Percentiles rank a stretch among this genome's conserved stretches.
Evolutionary conservation across 1,140 invertebrate species (phyloP).

Genomic region (Brachionus sp.): DNA sequence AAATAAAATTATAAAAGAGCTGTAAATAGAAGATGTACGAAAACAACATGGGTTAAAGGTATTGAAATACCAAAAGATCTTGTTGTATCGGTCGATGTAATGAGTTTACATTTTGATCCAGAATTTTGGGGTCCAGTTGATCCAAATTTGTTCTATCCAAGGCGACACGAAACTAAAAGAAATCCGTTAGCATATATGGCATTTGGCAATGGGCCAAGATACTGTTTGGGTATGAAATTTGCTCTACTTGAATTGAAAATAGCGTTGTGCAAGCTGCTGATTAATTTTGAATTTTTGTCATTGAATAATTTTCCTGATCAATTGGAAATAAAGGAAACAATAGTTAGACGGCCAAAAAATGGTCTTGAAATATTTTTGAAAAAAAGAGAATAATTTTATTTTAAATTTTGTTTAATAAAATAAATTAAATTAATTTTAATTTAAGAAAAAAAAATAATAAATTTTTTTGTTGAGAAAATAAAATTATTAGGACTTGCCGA

Average conservation of each 20-base stretch:
- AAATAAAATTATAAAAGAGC: conserved; percentile 49
- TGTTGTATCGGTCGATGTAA: conserved; percentile 54
- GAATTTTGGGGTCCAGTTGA: conserved; percentile 53
- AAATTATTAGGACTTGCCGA: not conserved
- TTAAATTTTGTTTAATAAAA: not conserved
- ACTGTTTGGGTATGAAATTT: conserved; percentile 57
- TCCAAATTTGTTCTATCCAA: conserved; percentile 51
- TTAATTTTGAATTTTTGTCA: conserved; percentile 45
- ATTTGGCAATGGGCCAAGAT: conserved; percentile 58
- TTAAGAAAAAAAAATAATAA: too few species aligned
- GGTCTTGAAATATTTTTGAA: conserved; percentile 44
- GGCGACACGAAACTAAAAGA: conserved; percentile 51
- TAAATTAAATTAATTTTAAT: too few species aligned
- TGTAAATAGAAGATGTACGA: conserved; percentile 50
- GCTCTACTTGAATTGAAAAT: conserved; percentile 55
- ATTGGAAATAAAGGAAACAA: conserved; percentile 46
- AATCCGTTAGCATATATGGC: conserved; percentile 52
- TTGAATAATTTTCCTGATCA: conserved; percentile 15
- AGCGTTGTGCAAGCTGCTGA: conserved; percentile 47
- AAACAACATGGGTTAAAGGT: conserved; percentile 50
- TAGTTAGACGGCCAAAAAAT: not conserved
- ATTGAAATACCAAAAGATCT: conserved; percentile 54
- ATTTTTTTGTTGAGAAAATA: not conserved
- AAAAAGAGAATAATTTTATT: conserved; percentile 4
- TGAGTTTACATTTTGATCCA: conserved; percentile 55